Evolutionary conservation across 2,888 invertebrate genomes (phyloP).

Genomic region (Macrophya annulata): DNA sequence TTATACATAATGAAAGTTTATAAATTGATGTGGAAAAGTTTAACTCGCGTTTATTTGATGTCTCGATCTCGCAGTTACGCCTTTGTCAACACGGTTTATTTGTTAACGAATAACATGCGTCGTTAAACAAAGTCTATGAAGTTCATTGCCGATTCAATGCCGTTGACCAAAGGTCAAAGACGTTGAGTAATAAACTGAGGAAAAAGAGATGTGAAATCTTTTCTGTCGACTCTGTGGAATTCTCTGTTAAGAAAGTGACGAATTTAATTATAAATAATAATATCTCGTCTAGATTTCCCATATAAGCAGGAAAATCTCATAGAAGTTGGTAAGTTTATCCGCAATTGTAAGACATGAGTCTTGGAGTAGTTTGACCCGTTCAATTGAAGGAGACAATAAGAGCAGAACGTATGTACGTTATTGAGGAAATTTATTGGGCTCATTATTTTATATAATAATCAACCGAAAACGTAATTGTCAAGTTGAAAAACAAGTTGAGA

Average conservation of each 20-base stretch:
- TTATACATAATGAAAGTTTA: neutral
- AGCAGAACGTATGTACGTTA: neutral
- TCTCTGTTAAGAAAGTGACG: neutral
- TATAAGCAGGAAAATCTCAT: neutral
- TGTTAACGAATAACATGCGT: slow-evolving; percentile 5
- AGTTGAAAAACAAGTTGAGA: neutral
- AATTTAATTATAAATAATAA: neutral
- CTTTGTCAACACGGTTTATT: neutral
- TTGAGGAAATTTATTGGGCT: neutral
- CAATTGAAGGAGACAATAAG: neutral
- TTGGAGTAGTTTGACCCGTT: neutral
- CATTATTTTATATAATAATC: neutral
- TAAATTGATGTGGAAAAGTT: neutral
- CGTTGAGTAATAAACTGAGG: neutral
- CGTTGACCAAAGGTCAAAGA: neutral
- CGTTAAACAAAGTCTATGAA: neutral
- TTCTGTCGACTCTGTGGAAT: neutral
- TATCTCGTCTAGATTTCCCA: neutral
- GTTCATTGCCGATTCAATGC: slow-evolving; percentile 27
- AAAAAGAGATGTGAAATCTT: neutral
- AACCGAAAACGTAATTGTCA: neutral
- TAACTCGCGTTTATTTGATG: neutral
- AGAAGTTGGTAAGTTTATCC: neutral
- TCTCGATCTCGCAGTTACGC: neutral
- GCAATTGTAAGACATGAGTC: neutral